phyloP scores from a whole-genome alignment of 2,797 vertebrate species.

The Heliangelus exortis region DNA sequence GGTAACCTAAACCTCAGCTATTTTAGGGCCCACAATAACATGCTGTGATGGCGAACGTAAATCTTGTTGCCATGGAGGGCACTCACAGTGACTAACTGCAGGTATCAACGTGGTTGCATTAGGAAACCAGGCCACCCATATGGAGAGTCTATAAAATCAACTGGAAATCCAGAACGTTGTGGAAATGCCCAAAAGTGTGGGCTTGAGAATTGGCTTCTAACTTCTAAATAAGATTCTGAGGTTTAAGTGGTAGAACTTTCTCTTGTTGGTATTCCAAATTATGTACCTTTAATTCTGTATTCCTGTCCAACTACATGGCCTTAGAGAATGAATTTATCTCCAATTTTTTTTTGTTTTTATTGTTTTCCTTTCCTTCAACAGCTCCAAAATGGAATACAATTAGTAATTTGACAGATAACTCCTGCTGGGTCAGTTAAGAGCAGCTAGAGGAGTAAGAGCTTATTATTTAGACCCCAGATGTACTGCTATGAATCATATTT shows the following conservation, averaged over 20 bases:
- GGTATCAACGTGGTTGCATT: not conserved
- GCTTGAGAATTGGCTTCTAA: not conserved
- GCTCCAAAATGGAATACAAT: not conserved
- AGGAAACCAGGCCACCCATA: not conserved
- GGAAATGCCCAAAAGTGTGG: not conserved
- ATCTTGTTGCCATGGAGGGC: not conserved
- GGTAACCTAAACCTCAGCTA: not conserved
- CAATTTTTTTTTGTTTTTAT: no score
- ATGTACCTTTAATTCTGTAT: not conserved
- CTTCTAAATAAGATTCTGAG: not conserved
- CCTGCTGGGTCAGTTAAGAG: not conserved
- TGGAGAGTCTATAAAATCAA: not conserved
- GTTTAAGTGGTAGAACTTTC: not conserved
- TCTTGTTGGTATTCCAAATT: not conserved
- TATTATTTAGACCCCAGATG: not conserved
- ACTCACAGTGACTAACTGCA: not conserved
- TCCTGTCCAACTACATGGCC: not conserved
- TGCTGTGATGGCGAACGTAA: not conserved
- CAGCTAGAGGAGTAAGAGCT: not conserved
- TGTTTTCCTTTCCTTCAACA: not conserved
- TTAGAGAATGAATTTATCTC: not conserved
- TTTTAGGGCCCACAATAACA: not conserved
- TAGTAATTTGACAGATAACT: not conserved
- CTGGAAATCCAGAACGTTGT: not conserved
- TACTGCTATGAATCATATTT: not conserved